These are phyloP conservation scores for Dermolepida albohirtum DNA, from an alignment of 2,888 invertebrate genomes.

Conservation along the genomic window DNA sequence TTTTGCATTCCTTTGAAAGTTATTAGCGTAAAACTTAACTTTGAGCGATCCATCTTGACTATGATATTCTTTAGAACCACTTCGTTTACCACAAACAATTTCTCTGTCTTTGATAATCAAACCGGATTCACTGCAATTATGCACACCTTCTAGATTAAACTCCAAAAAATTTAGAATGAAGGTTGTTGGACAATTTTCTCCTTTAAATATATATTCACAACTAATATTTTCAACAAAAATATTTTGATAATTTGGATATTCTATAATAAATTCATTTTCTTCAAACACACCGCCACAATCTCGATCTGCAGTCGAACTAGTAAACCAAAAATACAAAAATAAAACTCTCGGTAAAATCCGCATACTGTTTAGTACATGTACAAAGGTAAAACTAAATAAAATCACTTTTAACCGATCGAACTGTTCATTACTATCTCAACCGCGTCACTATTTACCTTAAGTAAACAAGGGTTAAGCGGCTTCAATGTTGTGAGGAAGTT, in stretches of 20 bases:
- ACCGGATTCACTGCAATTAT: conserved; percentile 67
- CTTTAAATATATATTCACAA: conserved; percentile 68
- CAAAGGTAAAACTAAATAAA: conserved; percentile 9
- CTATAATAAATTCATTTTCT: conserved; percentile 65
- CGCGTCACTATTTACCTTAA: conserved; percentile 18
- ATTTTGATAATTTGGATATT: conserved; percentile 69
- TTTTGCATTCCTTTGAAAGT: conserved; percentile 59
- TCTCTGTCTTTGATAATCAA: conserved; percentile 66
- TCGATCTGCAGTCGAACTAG: conserved; percentile 10
- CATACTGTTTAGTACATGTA: background rate
- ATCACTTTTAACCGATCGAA: background rate
- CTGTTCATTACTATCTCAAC: conserved; percentile 6
- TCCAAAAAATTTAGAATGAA: conserved; percentile 70
- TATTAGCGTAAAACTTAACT: conserved; percentile 66
- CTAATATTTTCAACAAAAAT: conserved; percentile 63
- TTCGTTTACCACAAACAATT: conserved; percentile 67
- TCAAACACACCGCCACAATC: conserved; percentile 64
- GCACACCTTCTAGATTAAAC: conserved; percentile 67
- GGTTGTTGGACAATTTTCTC: conserved; percentile 66
- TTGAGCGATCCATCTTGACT: conserved; percentile 66
- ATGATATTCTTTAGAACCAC: conserved; percentile 66
- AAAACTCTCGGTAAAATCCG: conserved; percentile 4
- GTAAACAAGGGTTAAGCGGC: conserved; percentile 30
- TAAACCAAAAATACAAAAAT: conserved; percentile 23
- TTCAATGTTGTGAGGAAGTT: conserved; percentile 20